Conservation (phyloP, 2,797 vertebrate species). For the Dallia pectoralis region DNA sequence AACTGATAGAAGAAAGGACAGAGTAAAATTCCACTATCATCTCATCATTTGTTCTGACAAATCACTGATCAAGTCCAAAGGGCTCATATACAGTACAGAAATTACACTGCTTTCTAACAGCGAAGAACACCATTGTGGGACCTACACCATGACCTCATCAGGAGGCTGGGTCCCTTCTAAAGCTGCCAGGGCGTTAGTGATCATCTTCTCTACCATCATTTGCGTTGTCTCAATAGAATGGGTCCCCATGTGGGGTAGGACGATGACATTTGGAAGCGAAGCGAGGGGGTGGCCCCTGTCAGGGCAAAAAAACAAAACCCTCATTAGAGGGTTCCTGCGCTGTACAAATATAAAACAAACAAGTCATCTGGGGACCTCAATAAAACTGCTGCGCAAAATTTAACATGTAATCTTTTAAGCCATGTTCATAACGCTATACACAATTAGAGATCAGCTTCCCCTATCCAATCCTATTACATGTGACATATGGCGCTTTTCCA, state of each 20-base stretch:
- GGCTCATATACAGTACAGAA: too few species aligned
- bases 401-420: too few species aligned
- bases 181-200: constrained; percentile 67
- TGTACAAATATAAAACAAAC: too few species aligned
- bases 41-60: background rate
- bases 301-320: background rate
- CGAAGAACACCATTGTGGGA: constrained; percentile 38
- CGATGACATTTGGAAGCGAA: constrained; percentile 67
- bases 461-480: too few species aligned
- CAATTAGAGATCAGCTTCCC: too few species aligned
- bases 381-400: too few species aligned
- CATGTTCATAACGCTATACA: too few species aligned
- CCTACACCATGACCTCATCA: constrained; percentile 62
- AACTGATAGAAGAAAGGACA: too few species aligned
- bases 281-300: constrained; percentile 71
- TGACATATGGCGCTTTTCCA: too few species aligned
- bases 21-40: background rate
- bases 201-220: constrained; percentile 65
- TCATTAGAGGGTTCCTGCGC: background rate
- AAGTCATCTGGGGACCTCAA: too few species aligned
- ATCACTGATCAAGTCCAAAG: background rate
- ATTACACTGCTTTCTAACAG: too few species aligned
- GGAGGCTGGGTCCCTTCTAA: constrained; percentile 57
- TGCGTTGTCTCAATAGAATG: constrained; percentile 54
- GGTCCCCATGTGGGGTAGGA: constrained; percentile 70